A percentile compares a stretch with the other conserved stretches of the same genome.
phyloP scores from a whole-genome alignment of 2,888 invertebrate species.

The Peribatodes rhomboidaria region DNA sequence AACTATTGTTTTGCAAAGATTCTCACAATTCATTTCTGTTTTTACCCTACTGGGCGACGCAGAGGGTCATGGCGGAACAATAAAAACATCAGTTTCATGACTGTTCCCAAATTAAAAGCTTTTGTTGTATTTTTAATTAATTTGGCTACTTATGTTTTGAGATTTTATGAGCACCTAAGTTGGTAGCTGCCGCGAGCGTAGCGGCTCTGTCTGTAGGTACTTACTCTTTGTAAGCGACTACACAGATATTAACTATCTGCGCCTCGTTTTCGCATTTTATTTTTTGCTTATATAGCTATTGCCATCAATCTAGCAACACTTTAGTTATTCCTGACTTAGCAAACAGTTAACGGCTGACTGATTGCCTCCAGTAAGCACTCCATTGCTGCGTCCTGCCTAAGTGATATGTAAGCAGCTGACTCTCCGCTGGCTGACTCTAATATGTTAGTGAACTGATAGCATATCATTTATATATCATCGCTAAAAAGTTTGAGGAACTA shows the following conservation, averaged over 20 bases:
- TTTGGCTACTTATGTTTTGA: constrained; percentile 29
- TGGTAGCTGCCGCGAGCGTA: background rate
- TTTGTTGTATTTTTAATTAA: constrained; percentile 60
- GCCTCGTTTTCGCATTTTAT: background rate
- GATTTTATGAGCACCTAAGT: constrained; percentile 12
- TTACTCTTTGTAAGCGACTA: background rate
- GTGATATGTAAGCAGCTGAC: too few species aligned
- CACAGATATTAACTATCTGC: background rate
- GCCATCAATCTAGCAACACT: too few species aligned
- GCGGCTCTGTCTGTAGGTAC: too few species aligned
- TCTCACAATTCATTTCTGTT: constrained; percentile 84
- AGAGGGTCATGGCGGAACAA: constrained; percentile 76
- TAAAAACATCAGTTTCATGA: constrained; percentile 73
- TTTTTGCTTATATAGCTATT: too few species aligned
- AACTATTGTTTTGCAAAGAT: constrained; percentile 86
- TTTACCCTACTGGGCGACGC: constrained; percentile 77
- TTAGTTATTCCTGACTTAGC: too few species aligned
- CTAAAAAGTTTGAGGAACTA: too few species aligned
- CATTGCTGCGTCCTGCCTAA: too few species aligned
- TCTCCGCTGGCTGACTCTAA: too few species aligned
- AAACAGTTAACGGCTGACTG: too few species aligned
- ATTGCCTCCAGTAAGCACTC: too few species aligned
- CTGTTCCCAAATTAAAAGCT: constrained; percentile 68
- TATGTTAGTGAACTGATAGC: too few species aligned
- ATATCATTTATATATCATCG: too few species aligned